Evolutionary conservation across 2,797 vertebrate species (phyloP).

Genomic region (Garrulus glandarius): DNA sequence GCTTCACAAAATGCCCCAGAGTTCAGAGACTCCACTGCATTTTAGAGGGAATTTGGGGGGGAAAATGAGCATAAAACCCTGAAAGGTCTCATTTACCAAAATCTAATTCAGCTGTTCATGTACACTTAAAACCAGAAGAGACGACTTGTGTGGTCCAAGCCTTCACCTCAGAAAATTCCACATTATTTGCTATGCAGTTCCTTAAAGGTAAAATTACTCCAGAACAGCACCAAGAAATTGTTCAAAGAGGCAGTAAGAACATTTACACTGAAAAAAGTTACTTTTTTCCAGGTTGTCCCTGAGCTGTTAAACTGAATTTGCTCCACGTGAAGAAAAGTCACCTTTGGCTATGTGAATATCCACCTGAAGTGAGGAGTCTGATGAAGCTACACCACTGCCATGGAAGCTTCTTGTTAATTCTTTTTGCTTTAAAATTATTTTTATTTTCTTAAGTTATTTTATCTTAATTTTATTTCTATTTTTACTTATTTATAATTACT

Average conservation of each 20-base stretch:
- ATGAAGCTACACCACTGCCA: not conserved
- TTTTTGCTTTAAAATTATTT: not conserved
- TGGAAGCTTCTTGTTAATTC: accelerated
- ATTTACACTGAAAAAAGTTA: not conserved
- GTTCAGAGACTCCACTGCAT: not conserved
- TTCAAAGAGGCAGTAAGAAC: not conserved
- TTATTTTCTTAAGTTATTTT: not conserved
- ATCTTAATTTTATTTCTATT: not conserved
- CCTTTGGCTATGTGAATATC: not conserved
- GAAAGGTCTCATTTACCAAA: not conserved
- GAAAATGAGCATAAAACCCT: not conserved
- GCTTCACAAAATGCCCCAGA: not conserved
- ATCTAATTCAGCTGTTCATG: not conserved
- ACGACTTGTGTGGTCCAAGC: not conserved
- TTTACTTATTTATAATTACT: not conserved
- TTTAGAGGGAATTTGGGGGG: not conserved
- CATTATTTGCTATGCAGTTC: not conserved
- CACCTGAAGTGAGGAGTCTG: not conserved
- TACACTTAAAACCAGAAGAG: not conserved
- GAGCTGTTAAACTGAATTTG: not conserved
- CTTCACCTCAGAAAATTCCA: not conserved
- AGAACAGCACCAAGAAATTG: not conserved
- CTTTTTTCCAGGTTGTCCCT: not conserved
- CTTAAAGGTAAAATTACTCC: not conserved
- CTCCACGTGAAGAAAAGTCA: not conserved